Conservation (phyloP, 2,888 invertebrate genomes). For the Drosophila infuscata region DNA sequence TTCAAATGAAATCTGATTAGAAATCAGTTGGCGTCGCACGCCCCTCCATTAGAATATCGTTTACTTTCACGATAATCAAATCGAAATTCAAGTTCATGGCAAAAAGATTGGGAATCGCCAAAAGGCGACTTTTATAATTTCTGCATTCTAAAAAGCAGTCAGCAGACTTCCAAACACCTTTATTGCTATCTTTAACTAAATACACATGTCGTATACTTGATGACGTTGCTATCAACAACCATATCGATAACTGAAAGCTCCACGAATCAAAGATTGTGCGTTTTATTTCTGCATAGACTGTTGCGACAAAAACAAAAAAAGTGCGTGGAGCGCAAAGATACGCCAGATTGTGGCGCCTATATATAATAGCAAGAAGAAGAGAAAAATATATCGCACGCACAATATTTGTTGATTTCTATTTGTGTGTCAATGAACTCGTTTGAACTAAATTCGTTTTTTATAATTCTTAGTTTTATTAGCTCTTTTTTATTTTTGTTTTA, state of each 20-base stretch:
- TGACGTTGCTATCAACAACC: slow-evolving; percentile 44
- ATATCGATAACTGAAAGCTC: slow-evolving; percentile 39
- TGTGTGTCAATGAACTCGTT: slow-evolving; percentile 82
- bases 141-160: slow-evolving; percentile 9
- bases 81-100: slow-evolving; percentile 73
- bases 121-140: slow-evolving; percentile 6
- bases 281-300: slow-evolving; percentile 21
- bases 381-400: slow-evolving; percentile 9
- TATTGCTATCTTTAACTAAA: neutral
- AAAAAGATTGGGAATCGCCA: slow-evolving; percentile 40
- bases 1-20: slow-evolving; percentile 60
- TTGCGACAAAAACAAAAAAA: slow-evolving; percentile 9
- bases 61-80: slow-evolving; percentile 64
- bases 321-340: slow-evolving; percentile 36
- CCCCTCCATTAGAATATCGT: slow-evolving; percentile 31
- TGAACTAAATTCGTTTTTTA: slow-evolving; percentile 73
- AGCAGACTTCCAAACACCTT: too few relatives aligned
- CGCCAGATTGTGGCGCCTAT: slow-evolving; percentile 41
- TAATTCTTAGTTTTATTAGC: slow-evolving; percentile 53
- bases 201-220: slow-evolving; percentile 15
- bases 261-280: slow-evolving; percentile 12
- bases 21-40: slow-evolving; percentile 62
- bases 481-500: slow-evolving; percentile 52
- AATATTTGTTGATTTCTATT: slow-evolving; percentile 74
- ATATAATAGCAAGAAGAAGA: slow-evolving; percentile 15